Evolutionary conservation across 2,888 invertebrate genomes (phyloP), one percentile per base, ranked within the genome.

Genomic region (Horisme vitalbata): DNA sequence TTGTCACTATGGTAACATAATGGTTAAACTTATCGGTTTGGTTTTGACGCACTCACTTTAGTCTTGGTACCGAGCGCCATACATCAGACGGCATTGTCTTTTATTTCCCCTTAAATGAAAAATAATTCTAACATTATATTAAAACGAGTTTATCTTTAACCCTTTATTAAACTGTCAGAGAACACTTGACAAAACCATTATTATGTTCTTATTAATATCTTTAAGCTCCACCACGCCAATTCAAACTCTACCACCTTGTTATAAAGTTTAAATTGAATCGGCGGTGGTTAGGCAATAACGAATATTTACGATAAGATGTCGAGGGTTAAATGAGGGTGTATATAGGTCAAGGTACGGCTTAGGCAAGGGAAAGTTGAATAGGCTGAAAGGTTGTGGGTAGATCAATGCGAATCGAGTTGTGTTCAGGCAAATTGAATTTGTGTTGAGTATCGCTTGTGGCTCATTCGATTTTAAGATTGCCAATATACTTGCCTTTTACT

Each of bases 281-380:
- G 13, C 18, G 31, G 30, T 38, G 11, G 39, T 15, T 11, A 43
- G 35, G 46, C 50, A 58, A 55, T 50, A 60, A 54, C 35, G 36
- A 59, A 63, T 67, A 61, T 61, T 64, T 61, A 67, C 59, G 59
- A 48, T 47, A 54, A 58, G 55, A 51, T 55, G 52, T 54, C 51
- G 61, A 63, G 64, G 66, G 65, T 71, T 68, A 68, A 65, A 61
- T 72, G 61, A 56, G 65, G 72, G 63, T 61, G 59, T 52, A 77
- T 69, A 52, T 73, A 63, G 77, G 79, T 77, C 79, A 79, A 79
- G 79, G 79, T 65, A 72, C 66, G 68, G 65, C 37, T 49, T 60
- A 52, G 58, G 57, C 52, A 55, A 51, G 53, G 58, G 56, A 63
- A 68, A 61, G 57, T 66, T 65, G 63, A 64, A 63, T 59, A 61